Conservation (phyloP, 2,797 vertebrate species). For the Protosalanx chinensis region DNA sequence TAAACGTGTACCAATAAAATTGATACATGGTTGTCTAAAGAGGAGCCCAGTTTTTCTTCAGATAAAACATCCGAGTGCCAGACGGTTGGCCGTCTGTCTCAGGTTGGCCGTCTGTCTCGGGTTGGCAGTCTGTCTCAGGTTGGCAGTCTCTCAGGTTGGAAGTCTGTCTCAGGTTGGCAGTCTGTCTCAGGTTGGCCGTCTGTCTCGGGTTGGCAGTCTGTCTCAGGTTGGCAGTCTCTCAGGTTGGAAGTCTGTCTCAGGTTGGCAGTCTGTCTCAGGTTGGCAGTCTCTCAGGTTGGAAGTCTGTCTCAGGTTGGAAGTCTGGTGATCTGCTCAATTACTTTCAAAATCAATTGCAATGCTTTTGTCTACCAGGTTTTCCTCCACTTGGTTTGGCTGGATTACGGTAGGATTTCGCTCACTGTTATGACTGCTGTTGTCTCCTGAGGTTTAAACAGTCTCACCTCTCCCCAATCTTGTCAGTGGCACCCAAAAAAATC, state of each 20-base stretch:
- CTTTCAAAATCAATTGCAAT: background rate
- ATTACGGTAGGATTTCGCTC: no score
- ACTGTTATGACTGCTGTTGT: background rate
- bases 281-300: no score
- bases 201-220: no score
- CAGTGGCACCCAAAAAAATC: background rate
- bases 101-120: background rate
- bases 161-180: no score
- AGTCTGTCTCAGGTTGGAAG: no score
- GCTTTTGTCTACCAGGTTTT: no score
- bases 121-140: background rate
- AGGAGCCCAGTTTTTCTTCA: background rate
- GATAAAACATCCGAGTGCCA: background rate
- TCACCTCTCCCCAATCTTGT: background rate
- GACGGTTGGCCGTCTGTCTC: background rate
- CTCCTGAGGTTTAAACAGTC: background rate
- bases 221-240: no score
- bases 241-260: no score
- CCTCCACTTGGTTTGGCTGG: no score
- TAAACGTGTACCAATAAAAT: conserved; percentile 1
- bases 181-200: no score
- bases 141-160: background rate
- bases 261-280: no score
- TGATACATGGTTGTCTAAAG: background rate
- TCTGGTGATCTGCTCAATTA: background rate